Percentiles rank a stretch among this genome's conserved stretches.
phyloP scores from a whole-genome alignment of 2,797 vertebrate species.

The Diglossa cyanea region DNA sequence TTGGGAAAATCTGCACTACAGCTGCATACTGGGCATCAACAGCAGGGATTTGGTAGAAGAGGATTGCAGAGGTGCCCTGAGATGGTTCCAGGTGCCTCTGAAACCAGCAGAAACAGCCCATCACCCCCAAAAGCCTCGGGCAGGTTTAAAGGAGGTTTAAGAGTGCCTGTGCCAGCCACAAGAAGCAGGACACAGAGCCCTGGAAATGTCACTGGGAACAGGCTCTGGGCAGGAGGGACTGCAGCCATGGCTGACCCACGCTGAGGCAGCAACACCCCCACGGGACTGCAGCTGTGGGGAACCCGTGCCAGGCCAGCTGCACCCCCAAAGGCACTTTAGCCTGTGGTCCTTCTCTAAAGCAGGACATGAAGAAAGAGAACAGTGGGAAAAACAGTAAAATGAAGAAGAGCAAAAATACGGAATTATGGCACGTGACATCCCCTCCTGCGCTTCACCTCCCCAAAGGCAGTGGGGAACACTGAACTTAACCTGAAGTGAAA shows the following conservation, averaged over 20 bases:
- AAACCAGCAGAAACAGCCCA: neutral
- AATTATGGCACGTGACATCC: neutral
- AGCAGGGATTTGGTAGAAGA: neutral
- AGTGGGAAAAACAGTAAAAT: neutral
- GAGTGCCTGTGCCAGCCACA: fast-evolving
- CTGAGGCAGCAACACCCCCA: neutral
- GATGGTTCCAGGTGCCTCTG: neutral
- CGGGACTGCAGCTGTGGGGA: neutral
- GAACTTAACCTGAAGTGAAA: neutral
- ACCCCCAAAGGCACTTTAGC: neutral
- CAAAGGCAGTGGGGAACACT: neutral
- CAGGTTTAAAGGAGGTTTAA: neutral
- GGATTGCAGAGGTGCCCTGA: neutral
- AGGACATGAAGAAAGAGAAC: neutral
- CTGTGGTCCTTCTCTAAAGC: neutral
- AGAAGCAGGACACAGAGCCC: fast-evolving
- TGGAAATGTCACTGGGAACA: neutral
- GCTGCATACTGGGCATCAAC: neutral
- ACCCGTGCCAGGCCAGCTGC: neutral
- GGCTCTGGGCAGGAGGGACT: fast-evolving
- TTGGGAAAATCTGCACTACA: neutral
- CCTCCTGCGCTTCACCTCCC: neutral
- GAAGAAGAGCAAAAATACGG: neutral
- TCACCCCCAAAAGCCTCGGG: neutral
- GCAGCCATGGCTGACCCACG: fast-evolving